Base-by-base conservation (phyloP, 1,140 invertebrate genomes). In the Achatina immaculata region DNA sequence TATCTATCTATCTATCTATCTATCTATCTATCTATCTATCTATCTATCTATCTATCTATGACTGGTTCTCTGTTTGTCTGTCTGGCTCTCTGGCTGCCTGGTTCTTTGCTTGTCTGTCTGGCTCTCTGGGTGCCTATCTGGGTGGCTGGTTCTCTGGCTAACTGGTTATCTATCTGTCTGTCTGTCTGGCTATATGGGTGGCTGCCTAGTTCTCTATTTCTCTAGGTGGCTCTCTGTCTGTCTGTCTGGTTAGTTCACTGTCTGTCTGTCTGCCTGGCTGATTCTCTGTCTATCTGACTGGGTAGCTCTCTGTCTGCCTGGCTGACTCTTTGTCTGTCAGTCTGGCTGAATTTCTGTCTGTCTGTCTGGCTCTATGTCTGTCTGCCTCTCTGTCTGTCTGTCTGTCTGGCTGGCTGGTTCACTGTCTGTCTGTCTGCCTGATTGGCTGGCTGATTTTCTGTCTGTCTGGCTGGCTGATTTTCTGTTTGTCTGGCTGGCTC, bases 211-310 rank as follows among this genome's bases (percentile, higher is more conserved):
- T 65, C 11, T 65, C 62, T 65, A 9, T 65, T 24, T 65, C 11
- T 65, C 62, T 65, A 28, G 7, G 7, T 65, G 31, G 7, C 62
- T 65, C 6, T 65, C 62, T 65, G 31, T 65, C 62, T 65, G 31
- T 65, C 62, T 65, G 31, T 65, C 62, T 65, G 31, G 7, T 24
- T 65, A 28, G 7, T 24, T 65, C 6, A 11, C 62, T 65, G 31
- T 65, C 62, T 28, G 62, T 65, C 62, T 28, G 62, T 65, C 62
- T 65, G 62, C n/a, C 62, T 65, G 62, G 7, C 62, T 34, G 31
- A 11, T 24, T 34, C 6, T 65, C 62, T 65, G 31, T 65, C 62
- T 65, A 24, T 65, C 62, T 65, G 62, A 11, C 62, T 28, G 28
- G 9, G 36, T 42, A 9, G 19, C 69, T 66, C 28, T 66, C 36